phyloP scores from a whole-genome alignment of 2,797 vertebrate genomes.

The Octomys mimax region DNA sequence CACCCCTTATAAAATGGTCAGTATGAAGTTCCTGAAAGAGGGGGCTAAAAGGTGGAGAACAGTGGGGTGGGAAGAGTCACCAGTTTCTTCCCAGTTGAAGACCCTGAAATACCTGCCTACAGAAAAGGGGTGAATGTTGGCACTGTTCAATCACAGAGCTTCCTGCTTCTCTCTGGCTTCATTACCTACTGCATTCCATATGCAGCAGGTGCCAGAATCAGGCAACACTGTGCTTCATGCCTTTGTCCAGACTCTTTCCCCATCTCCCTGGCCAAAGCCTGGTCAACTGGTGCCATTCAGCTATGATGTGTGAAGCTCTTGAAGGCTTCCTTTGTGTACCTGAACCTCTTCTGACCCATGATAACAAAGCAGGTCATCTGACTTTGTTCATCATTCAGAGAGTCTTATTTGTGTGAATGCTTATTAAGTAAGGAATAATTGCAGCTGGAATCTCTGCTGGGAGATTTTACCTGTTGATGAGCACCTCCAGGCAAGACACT shows the following conservation, averaged over 20 bases:
- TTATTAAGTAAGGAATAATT: neutral
- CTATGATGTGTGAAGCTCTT: neutral
- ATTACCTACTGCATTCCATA: too few species aligned
- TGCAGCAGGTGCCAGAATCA: neutral
- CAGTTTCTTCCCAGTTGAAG: neutral
- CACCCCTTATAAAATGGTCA: neutral
- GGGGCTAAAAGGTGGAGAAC: neutral
- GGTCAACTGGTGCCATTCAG: neutral
- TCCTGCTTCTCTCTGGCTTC: neutral
- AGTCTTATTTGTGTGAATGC: neutral
- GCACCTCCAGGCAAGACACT: neutral
- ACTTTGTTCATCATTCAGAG: neutral
- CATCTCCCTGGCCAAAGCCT: neutral
- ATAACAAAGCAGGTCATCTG: neutral
- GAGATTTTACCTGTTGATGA: neutral
- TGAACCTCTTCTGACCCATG: neutral
- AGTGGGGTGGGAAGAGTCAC: neutral
- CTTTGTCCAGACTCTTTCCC: neutral
- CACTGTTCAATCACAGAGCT: neutral
- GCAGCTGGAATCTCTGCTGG: neutral
- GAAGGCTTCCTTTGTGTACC: neutral
- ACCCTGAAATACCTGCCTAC: neutral
- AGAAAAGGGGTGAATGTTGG: neutral
- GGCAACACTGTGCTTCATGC: neutral
- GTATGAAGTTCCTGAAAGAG: neutral